A percentile compares a stretch with the other conserved stretches of the same genome.
phyloP scores from a whole-genome alignment of 2,888 invertebrate species.

The Epinotia nisella region DNA sequence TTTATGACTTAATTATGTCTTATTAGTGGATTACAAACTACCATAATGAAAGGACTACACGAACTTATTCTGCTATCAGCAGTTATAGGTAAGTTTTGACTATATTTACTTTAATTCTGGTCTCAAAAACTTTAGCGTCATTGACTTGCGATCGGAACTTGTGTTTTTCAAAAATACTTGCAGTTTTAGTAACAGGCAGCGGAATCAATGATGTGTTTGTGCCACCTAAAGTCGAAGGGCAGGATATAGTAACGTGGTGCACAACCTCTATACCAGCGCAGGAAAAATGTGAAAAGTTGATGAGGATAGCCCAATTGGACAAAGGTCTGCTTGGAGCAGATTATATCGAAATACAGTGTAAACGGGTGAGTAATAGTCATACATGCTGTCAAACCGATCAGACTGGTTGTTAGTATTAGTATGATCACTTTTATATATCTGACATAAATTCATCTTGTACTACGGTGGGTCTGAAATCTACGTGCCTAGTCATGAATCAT shows the following conservation, averaged over 20 bases:
- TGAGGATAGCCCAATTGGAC: slow-evolving; percentile 87
- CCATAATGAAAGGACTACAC: slow-evolving; percentile 21
- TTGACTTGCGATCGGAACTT: slow-evolving; percentile 10
- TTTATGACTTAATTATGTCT: slow-evolving; percentile 32
- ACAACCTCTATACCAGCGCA: slow-evolving; percentile 91
- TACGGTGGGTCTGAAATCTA: too few relatives aligned
- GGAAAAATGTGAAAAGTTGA: slow-evolving; percentile 92
- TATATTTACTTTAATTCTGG: slow-evolving; percentile 1
- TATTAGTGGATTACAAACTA: slow-evolving; percentile 5
- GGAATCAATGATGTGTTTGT: slow-evolving; percentile 47
- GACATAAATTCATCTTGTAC: too few relatives aligned
- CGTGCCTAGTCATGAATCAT: too few relatives aligned
- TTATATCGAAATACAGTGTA: slow-evolving; percentile 88
- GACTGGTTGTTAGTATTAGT: neutral
- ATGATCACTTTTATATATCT: too few relatives aligned
- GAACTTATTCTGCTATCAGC: neutral
- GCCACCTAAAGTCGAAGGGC: slow-evolving; percentile 63
- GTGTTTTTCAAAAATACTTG: slow-evolving; percentile 41
- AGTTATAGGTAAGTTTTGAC: slow-evolving; percentile 27
- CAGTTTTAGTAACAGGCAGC: slow-evolving; percentile 51
- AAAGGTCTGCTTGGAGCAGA: slow-evolving; percentile 86
- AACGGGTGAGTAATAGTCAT: slow-evolving; percentile 76
- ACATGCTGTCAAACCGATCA: neutral
- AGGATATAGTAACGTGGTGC: slow-evolving; percentile 89
- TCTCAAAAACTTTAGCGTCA: slow-evolving; percentile 28